These are phyloP conservation scores for Neoniphon sammara DNA, from an alignment of 2,797 vertebrate genomes.

Conservation along the genomic window DNA sequence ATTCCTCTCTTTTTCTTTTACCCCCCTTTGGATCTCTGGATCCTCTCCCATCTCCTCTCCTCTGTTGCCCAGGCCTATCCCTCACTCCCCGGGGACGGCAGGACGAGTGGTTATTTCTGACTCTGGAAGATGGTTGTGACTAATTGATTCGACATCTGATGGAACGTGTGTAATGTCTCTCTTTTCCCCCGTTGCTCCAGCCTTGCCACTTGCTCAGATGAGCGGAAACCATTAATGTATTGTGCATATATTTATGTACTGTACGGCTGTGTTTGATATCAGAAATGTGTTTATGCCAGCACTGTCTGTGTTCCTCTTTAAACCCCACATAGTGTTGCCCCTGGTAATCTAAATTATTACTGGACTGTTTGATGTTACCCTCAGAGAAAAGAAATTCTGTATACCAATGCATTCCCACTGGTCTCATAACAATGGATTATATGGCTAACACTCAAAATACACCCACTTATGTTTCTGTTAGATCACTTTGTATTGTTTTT, in stretches of 20 bases:
- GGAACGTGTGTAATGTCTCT: conserved; percentile 78
- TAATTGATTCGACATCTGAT: conserved; percentile 85
- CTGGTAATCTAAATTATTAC: conserved; percentile 80
- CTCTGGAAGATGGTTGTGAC: conserved; percentile 80
- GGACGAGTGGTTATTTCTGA: conserved; percentile 80
- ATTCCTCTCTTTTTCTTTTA: conserved; percentile 70
- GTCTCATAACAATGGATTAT: conserved; percentile 77
- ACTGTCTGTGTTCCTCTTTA: conserved; percentile 74
- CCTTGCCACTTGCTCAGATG: conserved; percentile 74
- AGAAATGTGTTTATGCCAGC: conserved; percentile 77
- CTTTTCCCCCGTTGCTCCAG: conserved; percentile 61
- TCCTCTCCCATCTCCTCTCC: conserved; percentile 72
- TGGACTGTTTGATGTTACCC: conserved; percentile 78
- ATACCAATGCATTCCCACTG: conserved; percentile 71
- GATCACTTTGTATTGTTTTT: conserved; percentile 79
- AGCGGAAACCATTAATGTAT: conserved; percentile 74
- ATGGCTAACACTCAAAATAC: conserved; percentile 79
- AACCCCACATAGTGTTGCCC: conserved; percentile 70
- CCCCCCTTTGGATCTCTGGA: conserved; percentile 75
- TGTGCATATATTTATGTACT: conserved; percentile 80
- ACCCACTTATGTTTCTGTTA: conserved; percentile 78
- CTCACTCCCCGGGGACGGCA: conserved; percentile 65
- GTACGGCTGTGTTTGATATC: conserved; percentile 75
- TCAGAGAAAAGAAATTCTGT: conserved; percentile 69
- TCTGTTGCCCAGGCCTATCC: conserved; percentile 75